phyloP scores from a whole-genome alignment of 2,113 vertebrate genomes.

The Ptilonorhynchus violaceus region DNA sequence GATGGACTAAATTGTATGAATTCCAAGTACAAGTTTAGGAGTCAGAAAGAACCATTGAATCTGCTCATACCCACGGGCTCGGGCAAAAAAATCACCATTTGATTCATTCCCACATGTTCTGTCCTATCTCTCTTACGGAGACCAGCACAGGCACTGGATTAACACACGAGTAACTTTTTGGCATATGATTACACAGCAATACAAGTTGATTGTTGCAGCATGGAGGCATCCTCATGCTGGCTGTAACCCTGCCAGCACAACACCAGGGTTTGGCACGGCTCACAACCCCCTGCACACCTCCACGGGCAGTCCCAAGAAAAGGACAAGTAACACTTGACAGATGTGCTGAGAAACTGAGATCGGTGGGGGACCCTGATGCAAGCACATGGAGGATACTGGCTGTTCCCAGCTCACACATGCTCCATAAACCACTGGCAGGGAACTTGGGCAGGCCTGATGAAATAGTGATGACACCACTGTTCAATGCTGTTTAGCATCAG shows the following conservation, averaged over 20 bases:
- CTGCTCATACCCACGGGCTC: neutral
- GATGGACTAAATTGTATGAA: neutral
- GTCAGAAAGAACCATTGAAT: neutral
- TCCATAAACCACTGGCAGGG: neutral
- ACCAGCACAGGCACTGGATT: neutral
- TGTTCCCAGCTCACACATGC: neutral
- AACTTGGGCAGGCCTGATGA: neutral
- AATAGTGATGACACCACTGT: neutral
- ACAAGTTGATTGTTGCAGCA: neutral
- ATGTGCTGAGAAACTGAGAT: neutral
- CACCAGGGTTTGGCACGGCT: neutral
- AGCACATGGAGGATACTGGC: neutral
- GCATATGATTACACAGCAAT: neutral
- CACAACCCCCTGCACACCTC: conserved; percentile 11
- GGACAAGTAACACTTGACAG: conserved; percentile 11
- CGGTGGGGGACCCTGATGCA: neutral
- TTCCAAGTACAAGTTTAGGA: neutral
- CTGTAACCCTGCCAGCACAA: neutral
- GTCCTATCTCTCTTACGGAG: neutral
- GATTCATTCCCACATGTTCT: neutral
- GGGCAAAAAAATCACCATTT: neutral
- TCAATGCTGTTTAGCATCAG: neutral
- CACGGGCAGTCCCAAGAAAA: neutral
- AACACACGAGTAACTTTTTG: neutral
- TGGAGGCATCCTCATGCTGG: neutral